Evolutionary conservation across 2,113 vertebrate genomes (phyloP), one percentile per base, ranked within the genome.

Genomic region (Perca schrenkii): DNA sequence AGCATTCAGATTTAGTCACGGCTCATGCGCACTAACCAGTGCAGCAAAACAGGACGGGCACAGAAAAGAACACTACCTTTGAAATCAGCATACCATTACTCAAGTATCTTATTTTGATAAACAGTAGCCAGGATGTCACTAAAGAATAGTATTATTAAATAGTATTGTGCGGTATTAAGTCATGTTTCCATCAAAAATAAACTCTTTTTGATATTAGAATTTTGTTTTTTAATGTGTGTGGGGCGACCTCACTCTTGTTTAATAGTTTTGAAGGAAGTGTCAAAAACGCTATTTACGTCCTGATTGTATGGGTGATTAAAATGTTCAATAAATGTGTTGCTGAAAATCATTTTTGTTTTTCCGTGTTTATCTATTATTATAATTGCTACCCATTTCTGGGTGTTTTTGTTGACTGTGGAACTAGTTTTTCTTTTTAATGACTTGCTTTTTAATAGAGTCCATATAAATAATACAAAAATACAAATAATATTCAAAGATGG

Each of bases 1-100:
- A 8, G 25, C 14, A 6, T 66, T 80, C 62, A 73, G 54, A 82
- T 58, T 57, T 57, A 34, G 25, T 66, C 64, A 47, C 19, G 25
- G 85, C 71, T 84, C 64, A 61, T 67, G 72, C 3, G 14, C 2
- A 85, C 16, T 2, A 21, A 14, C 61, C 50, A 43, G 50, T 49
- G 52, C 61, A 72, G 71, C 63, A 80, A 60, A 50, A 71, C 40
- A 68, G 31, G 49, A 70, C 0, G 46, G 58, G 67, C 31, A 36
- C 6, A 21, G 28, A 4, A 67, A 50, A 31, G 54, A 71, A 10
- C 0, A 74, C 11, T 4, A 7, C 34, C 43, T 57, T 31, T 77
- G 19, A 62, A 74, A 52, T 47, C 56, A 69, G 7, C 61, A 50
- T 34, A 50, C 21, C 1, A 15, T 34, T 31, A 43, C 11, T 5